Conservation (phyloP, 2,888 invertebrate species). For the Lithophane ornitopus region DNA sequence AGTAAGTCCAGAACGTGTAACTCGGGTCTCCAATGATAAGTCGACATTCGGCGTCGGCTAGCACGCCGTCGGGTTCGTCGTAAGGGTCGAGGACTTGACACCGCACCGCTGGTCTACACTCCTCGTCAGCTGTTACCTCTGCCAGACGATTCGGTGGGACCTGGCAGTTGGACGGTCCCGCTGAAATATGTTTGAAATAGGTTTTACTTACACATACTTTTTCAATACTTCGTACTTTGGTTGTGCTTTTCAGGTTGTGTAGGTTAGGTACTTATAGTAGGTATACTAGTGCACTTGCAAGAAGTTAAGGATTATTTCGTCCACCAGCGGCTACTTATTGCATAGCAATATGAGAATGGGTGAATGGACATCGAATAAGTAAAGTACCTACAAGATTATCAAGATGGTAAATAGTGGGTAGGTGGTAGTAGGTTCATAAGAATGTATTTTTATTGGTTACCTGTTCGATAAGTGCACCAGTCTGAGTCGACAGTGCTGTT, state of each 20-base stretch:
- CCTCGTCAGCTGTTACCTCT: conserved; percentile 79
- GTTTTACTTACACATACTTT: too few relatives aligned
- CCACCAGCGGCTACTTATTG: not conserved
- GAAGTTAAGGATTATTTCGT: not conserved
- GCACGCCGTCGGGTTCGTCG: conserved; percentile 91
- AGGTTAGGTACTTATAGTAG: not conserved
- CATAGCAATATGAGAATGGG: not conserved
- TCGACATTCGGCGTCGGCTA: conserved; percentile 93
- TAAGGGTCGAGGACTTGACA: conserved; percentile 94
- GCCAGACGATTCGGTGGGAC: conserved; percentile 89
- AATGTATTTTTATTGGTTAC: conserved; percentile 60
- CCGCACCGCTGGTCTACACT: conserved; percentile 92
- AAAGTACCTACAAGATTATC: not conserved
- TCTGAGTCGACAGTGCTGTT: conserved; percentile 82
- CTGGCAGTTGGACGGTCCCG: conserved; percentile 89
- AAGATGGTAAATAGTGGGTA: not conserved
- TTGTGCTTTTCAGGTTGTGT: not conserved
- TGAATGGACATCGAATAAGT: not conserved
- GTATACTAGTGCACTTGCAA: too few relatives aligned
- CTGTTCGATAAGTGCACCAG: conserved; percentile 92
- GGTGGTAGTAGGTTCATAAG: not conserved
- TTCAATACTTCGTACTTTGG: not conserved
- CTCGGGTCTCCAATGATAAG: conserved; percentile 91
- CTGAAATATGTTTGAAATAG: conserved; percentile 65
- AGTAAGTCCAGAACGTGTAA: conserved; percentile 93